Base-by-base conservation (phyloP, 2,797 vertebrate species). In the Crocodylus rhombifer region DNA sequence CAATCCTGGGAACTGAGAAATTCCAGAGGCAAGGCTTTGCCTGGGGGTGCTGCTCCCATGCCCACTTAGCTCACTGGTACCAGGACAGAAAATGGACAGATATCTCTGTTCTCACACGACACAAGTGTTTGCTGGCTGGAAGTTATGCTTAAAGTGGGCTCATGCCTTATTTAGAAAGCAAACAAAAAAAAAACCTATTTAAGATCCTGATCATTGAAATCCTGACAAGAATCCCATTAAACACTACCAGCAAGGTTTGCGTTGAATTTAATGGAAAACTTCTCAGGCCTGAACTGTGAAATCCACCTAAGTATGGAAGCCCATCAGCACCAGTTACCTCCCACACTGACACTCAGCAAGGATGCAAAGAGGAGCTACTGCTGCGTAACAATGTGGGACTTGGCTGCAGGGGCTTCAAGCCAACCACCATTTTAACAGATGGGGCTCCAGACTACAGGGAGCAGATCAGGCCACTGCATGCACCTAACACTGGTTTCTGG, bases 1-100 rank as follows among this genome's bases (percentile, higher is more conserved):
- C 5, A 51, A 76, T 51, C 2, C 26, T 16, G 62, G 67, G 51
- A 76, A 28, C 25, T 10, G 84, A 71, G 33, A 56, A 5, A 3
- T 33, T 16, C n/a, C 0, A 0, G 1, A 51, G 17, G 33, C 23
- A n/a, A 36, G 64, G 77, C 21, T 17, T 18, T 30, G 33, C 14
- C 3, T 13, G 25, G n/a, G 30, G 57, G 17, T 0, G 0, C 62
- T 12, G 6, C 20, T 76, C 65, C 80, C 42, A 6, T 36, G 36
- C 23, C 21, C 33, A 7, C 33, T 71, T 36, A 71, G 33, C 30
- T 71, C 33, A 14, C 21, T 21, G 5, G 67, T 42, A 71, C 18
- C 67, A 71, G 18, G 33, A 33, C 67, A 33, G 30, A 13, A 21
- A 69, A 30, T 36, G 33, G 67, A 18, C 30, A 1, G 11, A 33